phyloP scores from a whole-genome alignment of 2,888 invertebrate species.

The Orchestes rusci region DNA sequence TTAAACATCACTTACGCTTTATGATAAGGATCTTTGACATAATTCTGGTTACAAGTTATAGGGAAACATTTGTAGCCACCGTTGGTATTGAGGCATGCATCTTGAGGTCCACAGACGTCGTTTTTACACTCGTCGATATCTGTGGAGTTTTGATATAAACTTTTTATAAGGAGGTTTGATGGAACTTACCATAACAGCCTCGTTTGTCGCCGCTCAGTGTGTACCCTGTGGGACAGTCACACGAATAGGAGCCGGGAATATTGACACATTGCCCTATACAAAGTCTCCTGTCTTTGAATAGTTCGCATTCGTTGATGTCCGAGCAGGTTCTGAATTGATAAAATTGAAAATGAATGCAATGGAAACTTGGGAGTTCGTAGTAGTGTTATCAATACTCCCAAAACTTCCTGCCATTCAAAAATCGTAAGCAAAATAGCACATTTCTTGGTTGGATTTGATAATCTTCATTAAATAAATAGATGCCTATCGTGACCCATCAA shows the following conservation, averaged over 20 bases:
- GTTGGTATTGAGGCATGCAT: conserved; percentile 83
- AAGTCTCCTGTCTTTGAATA: conserved; percentile 62
- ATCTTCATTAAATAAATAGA: too few species aligned
- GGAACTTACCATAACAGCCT: conserved; percentile 69
- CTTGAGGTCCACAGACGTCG: conserved; percentile 51
- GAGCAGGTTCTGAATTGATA: conserved; percentile 58
- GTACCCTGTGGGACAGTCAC: conserved; percentile 76
- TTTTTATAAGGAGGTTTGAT: neutral
- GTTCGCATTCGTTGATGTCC: conserved; percentile 82
- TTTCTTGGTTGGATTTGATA: neutral
- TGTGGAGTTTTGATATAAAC: conserved; percentile 30
- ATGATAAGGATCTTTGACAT: conserved; percentile 65
- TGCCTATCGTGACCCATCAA: too few species aligned
- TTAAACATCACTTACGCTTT: conserved; percentile 62
- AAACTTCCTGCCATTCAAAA: too few species aligned
- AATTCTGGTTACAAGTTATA: conserved; percentile 80
- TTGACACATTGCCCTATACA: conserved; percentile 78
- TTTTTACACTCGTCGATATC: conserved; percentile 68
- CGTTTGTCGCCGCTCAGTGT: conserved; percentile 64
- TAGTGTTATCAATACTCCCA: too few species aligned
- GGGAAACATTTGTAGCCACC: conserved; percentile 83
- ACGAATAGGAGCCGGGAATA: conserved; percentile 77
- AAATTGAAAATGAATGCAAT: conserved; percentile 1
- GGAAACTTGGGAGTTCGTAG: too few species aligned
- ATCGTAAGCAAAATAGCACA: neutral